These are phyloP conservation scores for Gouania willdenowi DNA, from an alignment of 2,797 vertebrate genomes.

Conservation along the genomic window DNA sequence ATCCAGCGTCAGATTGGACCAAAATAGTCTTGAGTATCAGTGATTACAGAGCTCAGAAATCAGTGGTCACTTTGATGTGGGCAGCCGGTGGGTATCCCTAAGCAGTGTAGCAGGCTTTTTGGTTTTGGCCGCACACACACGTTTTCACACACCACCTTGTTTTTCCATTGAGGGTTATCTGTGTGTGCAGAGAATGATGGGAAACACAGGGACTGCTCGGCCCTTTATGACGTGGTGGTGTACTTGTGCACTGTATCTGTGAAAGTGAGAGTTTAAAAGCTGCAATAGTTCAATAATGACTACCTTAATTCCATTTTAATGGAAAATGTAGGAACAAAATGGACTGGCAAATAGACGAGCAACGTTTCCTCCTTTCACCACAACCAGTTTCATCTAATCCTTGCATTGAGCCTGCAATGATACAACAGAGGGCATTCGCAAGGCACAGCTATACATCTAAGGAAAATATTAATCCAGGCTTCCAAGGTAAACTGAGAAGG, in stretches of 20 bases:
- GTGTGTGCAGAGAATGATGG: slow-evolving; percentile 55
- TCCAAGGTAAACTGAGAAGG: slow-evolving; percentile 22
- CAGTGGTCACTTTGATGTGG: slow-evolving; percentile 79
- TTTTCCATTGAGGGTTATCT: slow-evolving; percentile 74
- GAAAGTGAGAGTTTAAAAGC: slow-evolving; percentile 3
- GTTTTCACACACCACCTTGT: slow-evolving; percentile 73
- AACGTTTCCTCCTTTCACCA: slow-evolving; percentile 11
- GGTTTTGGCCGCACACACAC: slow-evolving; percentile 45
- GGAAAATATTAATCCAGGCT: slow-evolving; percentile 25
- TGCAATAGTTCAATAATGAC: slow-evolving; percentile 37
- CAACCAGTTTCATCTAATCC: slow-evolving; percentile 35
- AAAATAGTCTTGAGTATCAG: slow-evolving; percentile 69
- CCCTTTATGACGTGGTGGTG: slow-evolving; percentile 17
- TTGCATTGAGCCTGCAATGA: slow-evolving; percentile 37
- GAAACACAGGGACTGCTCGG: slow-evolving; percentile 62
- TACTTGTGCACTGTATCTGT: slow-evolving; percentile 1
- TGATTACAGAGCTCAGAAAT: slow-evolving; percentile 77
- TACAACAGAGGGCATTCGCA: slow-evolving; percentile 31
- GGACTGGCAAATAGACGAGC: no score
- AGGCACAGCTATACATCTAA: slow-evolving; percentile 31
- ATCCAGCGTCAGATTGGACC: slow-evolving; percentile 74
- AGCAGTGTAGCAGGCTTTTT: slow-evolving; percentile 74
- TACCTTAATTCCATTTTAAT: slow-evolving; percentile 29
- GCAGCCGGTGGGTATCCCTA: slow-evolving; percentile 63
- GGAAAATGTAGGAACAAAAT: slow-evolving; percentile 42